Conservation (phyloP, 2,113 vertebrate genomes). For the Irena cyanogastra region DNA sequence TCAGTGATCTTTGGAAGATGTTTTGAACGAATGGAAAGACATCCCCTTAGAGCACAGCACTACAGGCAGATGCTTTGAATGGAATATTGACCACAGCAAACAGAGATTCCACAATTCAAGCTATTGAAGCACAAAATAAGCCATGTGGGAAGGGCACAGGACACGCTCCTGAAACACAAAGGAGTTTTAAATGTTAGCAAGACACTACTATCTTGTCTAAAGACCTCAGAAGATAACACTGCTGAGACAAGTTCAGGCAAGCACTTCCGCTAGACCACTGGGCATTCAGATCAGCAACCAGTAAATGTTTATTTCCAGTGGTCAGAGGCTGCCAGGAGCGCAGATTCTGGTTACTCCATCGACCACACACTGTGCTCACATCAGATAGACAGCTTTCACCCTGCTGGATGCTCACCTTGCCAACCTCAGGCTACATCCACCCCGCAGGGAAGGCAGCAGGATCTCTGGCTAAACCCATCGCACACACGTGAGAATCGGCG, state of each 20-base stretch:
- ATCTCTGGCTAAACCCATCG: background rate
- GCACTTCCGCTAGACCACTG: accelerated
- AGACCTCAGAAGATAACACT: background rate
- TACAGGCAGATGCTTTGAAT: background rate
- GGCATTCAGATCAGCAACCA: background rate
- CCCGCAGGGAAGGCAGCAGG: background rate
- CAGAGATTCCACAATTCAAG: background rate
- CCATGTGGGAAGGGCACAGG: accelerated
- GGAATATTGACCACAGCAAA: background rate
- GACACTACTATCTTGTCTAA: background rate
- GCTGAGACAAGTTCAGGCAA: background rate
- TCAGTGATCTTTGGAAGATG: background rate
- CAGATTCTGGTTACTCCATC: background rate
- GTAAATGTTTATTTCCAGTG: background rate
- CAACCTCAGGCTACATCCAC: background rate
- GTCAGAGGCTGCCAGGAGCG: background rate
- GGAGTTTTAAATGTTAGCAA: background rate
- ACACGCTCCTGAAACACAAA: accelerated
- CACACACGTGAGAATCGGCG: accelerated
- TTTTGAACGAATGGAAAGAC: background rate
- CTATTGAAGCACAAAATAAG: accelerated
- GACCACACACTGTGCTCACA: background rate
- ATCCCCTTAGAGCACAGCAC: background rate
- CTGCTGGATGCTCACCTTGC: background rate
- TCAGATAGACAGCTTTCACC: background rate